phyloP scores from a whole-genome alignment of 2,113 vertebrate genomes.

The Erpornis zantholeuca region DNA sequence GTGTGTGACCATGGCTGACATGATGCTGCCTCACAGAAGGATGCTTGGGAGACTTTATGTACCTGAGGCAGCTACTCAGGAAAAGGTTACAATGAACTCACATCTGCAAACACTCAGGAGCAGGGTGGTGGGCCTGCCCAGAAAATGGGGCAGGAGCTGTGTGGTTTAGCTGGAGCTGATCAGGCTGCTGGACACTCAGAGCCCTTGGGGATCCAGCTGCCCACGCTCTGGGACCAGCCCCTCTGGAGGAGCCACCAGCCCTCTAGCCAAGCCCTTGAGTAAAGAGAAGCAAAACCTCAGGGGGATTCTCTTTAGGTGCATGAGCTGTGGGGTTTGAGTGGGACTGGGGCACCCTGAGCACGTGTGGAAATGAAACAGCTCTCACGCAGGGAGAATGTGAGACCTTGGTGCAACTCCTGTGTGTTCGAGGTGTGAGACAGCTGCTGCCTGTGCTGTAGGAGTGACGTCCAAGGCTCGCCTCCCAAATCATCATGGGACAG shows the following conservation, averaged over 20 bases:
- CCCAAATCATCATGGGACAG: not conserved
- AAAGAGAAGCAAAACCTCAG: not conserved
- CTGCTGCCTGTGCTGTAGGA: not conserved
- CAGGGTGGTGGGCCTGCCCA: not conserved
- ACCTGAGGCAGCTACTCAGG: not conserved
- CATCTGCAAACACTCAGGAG: accelerated
- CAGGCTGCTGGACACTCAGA: accelerated
- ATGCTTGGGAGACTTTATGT: not conserved
- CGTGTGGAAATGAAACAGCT: accelerated
- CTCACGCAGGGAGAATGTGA: accelerated
- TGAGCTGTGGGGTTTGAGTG: not conserved
- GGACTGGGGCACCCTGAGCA: accelerated
- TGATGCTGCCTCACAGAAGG: not conserved
- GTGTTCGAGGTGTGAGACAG: not conserved
- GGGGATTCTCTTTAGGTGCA: accelerated
- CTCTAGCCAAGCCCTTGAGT: not conserved
- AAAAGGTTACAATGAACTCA: not conserved
- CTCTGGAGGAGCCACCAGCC: accelerated
- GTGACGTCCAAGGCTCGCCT: not conserved
- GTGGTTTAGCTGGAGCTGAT: not conserved
- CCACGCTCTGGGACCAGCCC: not conserved
- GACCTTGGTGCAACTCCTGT: not conserved
- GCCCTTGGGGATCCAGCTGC: not conserved
- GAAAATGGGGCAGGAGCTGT: accelerated
- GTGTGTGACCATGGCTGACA: accelerated